Percentiles rank a stretch among this genome's conserved stretches.
These are phyloP conservation scores for Tachystola acroxantha DNA, from an alignment of 2,888 invertebrate genomes.

Conservation along the genomic window DNA sequence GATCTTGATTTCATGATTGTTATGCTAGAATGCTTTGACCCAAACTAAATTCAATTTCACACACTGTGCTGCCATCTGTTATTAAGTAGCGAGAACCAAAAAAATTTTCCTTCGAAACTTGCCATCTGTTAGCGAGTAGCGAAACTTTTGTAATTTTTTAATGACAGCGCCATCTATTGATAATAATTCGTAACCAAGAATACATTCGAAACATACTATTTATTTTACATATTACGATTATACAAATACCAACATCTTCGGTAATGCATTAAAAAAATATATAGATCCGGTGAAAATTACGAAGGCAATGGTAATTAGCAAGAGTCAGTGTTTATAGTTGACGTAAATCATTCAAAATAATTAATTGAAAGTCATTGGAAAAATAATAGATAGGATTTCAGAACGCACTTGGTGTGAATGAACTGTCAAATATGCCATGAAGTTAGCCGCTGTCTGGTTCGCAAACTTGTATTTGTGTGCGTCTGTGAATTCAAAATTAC, in stretches of 20 bases:
- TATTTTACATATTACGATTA: no score
- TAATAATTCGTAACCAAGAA: neutral
- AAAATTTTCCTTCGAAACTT: neutral
- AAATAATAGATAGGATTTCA: no score
- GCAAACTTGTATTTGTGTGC: slow-evolving; percentile 27
- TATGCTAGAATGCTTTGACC: no score
- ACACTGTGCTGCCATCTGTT: slow-evolving; percentile 2
- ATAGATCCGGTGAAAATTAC: no score
- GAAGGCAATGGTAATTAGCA: no score
- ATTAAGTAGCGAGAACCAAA: slow-evolving; percentile 1
- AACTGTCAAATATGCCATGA: slow-evolving; percentile 67
- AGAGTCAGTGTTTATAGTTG: no score
- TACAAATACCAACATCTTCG: no score
- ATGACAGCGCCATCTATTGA: neutral
- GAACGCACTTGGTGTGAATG: slow-evolving; percentile 53
- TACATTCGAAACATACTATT: neutral
- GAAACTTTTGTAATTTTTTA: neutral
- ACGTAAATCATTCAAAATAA: no score
- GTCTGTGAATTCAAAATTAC: slow-evolving; percentile 24
- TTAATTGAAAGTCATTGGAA: no score
- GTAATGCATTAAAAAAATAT: no score
- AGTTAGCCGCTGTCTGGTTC: slow-evolving; percentile 62
- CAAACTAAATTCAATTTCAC: no score
- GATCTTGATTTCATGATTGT: no score
- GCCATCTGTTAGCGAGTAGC: neutral